Percentiles rank a stretch among this genome's conserved stretches.
phyloP scores from a whole-genome alignment of 2,888 invertebrate genomes.

The Maniola hyperantus region DNA sequence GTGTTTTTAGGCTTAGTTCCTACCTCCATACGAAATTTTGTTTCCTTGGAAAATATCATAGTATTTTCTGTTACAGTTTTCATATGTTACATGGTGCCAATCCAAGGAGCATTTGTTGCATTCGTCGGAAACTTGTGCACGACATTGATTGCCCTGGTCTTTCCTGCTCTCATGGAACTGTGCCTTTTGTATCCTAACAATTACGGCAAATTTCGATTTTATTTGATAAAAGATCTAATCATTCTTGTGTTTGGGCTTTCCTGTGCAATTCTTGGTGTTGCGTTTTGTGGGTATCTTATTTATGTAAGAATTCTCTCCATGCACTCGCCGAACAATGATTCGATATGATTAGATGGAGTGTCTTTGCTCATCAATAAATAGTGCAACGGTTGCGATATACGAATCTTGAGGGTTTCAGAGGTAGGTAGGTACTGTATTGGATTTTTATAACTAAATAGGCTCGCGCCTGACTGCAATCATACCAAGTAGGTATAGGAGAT shows the following conservation, averaged over 20 bases:
- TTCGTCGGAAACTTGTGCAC: conserved; percentile 65
- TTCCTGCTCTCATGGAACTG: conserved; percentile 65
- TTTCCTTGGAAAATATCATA: too few species aligned
- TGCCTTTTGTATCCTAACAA: conserved; percentile 56
- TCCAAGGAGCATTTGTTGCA: conserved; percentile 64
- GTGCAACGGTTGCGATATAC: too few species aligned
- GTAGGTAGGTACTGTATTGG: too few species aligned
- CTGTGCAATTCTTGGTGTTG: conserved; percentile 49
- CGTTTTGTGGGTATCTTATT: conserved; percentile 53
- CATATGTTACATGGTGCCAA: conserved; percentile 55
- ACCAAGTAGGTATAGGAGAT: too few species aligned
- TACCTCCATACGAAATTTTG: too few species aligned
- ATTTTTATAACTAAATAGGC: too few species aligned
- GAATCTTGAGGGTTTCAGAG: too few species aligned
- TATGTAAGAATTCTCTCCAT: conserved; percentile 49
- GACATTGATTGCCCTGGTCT: conserved; percentile 56
- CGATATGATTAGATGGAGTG: conserved; percentile 9
- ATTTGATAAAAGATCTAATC: conserved; percentile 52
- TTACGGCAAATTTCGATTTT: conserved; percentile 51
- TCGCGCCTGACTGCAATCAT: too few species aligned
- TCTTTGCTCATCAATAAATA: not conserved
- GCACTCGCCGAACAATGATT: conserved; percentile 44
- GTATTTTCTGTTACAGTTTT: conserved; percentile 51
- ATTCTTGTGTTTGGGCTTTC: conserved; percentile 51
- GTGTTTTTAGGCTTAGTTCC: too few species aligned